Evolutionary conservation across 1,140 invertebrate genomes (phyloP).

Genomic region (Pinna nobilis): DNA sequence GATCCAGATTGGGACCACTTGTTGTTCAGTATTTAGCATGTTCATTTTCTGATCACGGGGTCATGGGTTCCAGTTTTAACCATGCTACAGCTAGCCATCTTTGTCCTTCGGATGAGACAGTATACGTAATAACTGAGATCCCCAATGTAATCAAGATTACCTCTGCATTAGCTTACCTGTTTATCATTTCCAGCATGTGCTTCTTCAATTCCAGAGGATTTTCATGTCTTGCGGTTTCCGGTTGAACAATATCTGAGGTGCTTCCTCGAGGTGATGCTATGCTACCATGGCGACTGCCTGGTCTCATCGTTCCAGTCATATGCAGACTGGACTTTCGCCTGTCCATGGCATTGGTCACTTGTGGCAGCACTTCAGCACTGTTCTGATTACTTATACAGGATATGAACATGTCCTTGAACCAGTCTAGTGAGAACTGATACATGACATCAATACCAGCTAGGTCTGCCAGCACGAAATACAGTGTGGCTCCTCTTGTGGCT

Average conservation of each 20-base stretch:
- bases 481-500: slow-evolving; percentile 71
- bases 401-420: slow-evolving; percentile 72
- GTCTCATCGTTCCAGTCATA: slow-evolving; percentile 44
- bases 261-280: slow-evolving; percentile 11
- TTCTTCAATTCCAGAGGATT: slow-evolving; percentile 54
- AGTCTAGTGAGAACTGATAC: slow-evolving; percentile 75
- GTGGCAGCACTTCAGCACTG: slow-evolving; percentile 11
- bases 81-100: too few species aligned
- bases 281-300: slow-evolving; percentile 40
- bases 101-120: too few species aligned
- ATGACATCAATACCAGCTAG: slow-evolving; percentile 72
- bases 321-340: slow-evolving; percentile 16
- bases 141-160: too few species aligned
- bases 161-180: slow-evolving; percentile 46
- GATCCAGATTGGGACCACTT: too few species aligned
- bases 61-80: too few species aligned
- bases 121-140: too few species aligned
- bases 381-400: slow-evolving; percentile 51
- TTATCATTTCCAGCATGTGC: slow-evolving; percentile 68
- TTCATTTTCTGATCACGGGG: too few species aligned
- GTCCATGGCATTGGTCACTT: slow-evolving; percentile 4
- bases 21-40: too few species aligned
- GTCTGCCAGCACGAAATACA: slow-evolving; percentile 75
- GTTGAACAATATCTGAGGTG: slow-evolving; percentile 6
- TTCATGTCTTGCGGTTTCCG: slow-evolving; percentile 19